Evolutionary conservation across 2,113 vertebrate species (phyloP), one percentile per base, ranked within the genome.

Genomic region (Caranx melampygus): DNA sequence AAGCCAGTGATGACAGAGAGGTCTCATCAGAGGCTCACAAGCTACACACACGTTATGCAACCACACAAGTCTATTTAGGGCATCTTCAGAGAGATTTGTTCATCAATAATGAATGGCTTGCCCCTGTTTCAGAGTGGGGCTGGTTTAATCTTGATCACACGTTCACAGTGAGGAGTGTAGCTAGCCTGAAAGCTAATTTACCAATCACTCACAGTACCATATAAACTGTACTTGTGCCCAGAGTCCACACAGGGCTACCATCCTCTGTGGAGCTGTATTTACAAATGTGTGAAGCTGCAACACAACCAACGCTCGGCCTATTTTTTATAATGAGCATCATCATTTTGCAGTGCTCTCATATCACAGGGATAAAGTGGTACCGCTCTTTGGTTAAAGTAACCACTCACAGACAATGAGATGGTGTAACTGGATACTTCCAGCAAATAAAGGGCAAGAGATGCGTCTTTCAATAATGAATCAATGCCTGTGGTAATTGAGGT

Each of bases 61-160:
- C 72, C 26, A 64, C 64, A 40, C 57, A 26, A 70, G 44, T 64
- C 72, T 88, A 92, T 92, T 88, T 91, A 55, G 87, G 80, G 45
- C 80, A 84, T 91, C 89, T 88, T 91, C 84, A 84, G 60, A 82
- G 71, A 66, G 64, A 89, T 72, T 44, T 61, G 62, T 18, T 83
- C 84, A 91, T 92, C 87, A 88, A 93, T 92, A 89, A 92, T 92
- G 60, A 77, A 93, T 87, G 60, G 52, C 51, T 61, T 67, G 72
- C 62, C 81, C 79, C 73, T 83, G 80, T 89, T 90, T 88, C 52
- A 83, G 35, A 80, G 61, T 37, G 21, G 44, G 44, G 75, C 77
- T 85, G 52, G 57, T 80, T 87, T 78, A 54, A 72, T 86, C 68
- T 79, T 47, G 73, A 88, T 87, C 78, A 26, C 74, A 75, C 47